phyloP scores from a whole-genome alignment of 1,140 invertebrate genomes.

The Euborellia annulipes region DNA sequence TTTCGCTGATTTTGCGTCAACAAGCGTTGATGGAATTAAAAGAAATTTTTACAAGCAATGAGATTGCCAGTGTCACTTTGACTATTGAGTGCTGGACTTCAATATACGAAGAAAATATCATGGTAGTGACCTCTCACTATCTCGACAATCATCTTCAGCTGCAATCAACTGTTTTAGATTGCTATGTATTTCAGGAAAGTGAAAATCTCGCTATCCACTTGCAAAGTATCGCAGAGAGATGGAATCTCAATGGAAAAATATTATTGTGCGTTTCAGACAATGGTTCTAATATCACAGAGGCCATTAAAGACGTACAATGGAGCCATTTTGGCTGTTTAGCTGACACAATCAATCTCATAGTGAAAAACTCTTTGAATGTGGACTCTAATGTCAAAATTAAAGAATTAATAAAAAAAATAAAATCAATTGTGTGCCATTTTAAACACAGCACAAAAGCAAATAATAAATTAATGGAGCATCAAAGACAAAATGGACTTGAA shows the following conservation, averaged over 20 bases:
- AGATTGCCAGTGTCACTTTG: not conserved
- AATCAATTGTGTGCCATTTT: constrained; percentile 1
- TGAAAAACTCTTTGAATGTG: constrained; percentile 14
- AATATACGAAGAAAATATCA: constrained; percentile 11
- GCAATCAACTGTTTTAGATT: constrained; percentile 7
- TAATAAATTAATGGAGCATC: not conserved
- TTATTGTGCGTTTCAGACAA: constrained; percentile 15
- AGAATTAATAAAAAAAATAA: not conserved
- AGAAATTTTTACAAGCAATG: not conserved
- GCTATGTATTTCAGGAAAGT: constrained; percentile 4
- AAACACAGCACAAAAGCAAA: constrained; percentile 1
- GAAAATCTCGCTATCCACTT: constrained; percentile 11
- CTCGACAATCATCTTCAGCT: constrained; percentile 10
- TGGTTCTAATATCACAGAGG: constrained; percentile 15
- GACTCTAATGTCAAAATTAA: not conserved
- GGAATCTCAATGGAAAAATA: constrained; percentile 13
- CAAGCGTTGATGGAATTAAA: not conserved
- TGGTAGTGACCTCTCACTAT: constrained; percentile 13
- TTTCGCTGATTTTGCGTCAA: too few relatives aligned
- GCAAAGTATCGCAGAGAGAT: constrained; percentile 10
- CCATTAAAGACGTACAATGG: constrained; percentile 13
- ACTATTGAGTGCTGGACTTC: constrained; percentile 11
- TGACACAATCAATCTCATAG: constrained; percentile 16
- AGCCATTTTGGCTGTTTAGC: constrained; percentile 18
- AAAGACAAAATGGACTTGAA: constrained; percentile 5